These are phyloP conservation scores for Phlogophora meticulosa DNA, from an alignment of 2,888 invertebrate species.

Conservation along the genomic window DNA sequence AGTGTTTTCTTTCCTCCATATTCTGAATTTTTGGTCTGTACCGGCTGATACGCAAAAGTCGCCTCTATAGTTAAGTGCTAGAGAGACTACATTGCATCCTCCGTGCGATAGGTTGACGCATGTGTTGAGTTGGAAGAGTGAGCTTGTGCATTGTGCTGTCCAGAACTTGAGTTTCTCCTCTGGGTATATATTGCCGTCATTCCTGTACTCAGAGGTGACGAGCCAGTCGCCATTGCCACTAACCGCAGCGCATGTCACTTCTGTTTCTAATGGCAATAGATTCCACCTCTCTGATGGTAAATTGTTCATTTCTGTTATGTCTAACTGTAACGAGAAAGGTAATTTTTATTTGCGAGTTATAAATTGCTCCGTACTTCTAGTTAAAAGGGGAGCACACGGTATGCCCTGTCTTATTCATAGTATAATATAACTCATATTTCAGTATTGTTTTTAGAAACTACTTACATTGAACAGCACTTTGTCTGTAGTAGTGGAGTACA, in stretches of 20 bases:
- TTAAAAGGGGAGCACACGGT: too few species aligned
- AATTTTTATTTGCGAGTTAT: too few species aligned
- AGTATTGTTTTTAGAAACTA: too few species aligned
- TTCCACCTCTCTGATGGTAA: conserved; percentile 84
- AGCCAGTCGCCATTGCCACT: conserved; percentile 84
- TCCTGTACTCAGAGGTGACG: conserved; percentile 86
- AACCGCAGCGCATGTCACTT: conserved; percentile 85
- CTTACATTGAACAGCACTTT: conserved; percentile 89
- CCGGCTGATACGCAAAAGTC: conserved; percentile 87
- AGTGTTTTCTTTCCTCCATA: conserved; percentile 81
- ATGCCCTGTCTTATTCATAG: too few species aligned
- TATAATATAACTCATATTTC: too few species aligned
- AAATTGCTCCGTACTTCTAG: too few species aligned
- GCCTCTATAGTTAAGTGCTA: conserved; percentile 81
- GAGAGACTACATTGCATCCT: conserved; percentile 82
- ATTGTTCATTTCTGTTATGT: conserved; percentile 85
- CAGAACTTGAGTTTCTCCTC: conserved; percentile 88
- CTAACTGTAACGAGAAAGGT: conserved; percentile 78
- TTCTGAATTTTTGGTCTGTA: conserved; percentile 84
- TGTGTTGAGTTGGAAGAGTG: conserved; percentile 83
- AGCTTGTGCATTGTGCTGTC: conserved; percentile 70
- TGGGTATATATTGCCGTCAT: conserved; percentile 84
- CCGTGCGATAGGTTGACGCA: conserved; percentile 87
- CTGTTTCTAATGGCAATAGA: conserved; percentile 85
- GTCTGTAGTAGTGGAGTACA: conserved; percentile 84